Conservation (phyloP, 92 coral and sea anemone genomes). For the Umimayanthus chanpuru region DNA sequence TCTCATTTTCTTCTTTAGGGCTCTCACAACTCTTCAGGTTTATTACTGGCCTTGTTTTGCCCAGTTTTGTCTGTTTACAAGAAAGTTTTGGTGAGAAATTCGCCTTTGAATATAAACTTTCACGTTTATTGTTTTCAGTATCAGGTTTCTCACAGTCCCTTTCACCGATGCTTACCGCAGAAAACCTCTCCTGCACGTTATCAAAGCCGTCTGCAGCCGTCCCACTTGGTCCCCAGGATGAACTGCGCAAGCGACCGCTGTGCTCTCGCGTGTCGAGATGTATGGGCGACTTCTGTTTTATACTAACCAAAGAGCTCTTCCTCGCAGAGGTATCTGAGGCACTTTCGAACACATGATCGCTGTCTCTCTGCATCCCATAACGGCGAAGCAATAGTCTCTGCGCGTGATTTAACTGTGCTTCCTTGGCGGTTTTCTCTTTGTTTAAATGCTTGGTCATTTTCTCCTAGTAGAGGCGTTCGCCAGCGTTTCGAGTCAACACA, state of each 20-base stretch:
- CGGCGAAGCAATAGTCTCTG: conserved; percentile 54
- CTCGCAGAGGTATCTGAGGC: not conserved
- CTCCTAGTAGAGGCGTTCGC: conserved; percentile 54
- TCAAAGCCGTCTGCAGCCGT: not conserved
- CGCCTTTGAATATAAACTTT: not conserved
- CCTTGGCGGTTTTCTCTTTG: conserved; percentile 60
- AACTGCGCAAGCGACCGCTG: conserved; percentile 26
- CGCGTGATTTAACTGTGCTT: conserved; percentile 53
- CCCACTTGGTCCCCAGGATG: conserved; percentile 32
- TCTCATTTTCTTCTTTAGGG: not conserved
- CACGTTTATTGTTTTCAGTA: not conserved
- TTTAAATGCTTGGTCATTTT: conserved; percentile 67
- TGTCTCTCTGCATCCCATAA: conserved; percentile 47
- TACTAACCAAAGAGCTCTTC: not conserved
- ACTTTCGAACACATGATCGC: not conserved
- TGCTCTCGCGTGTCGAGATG: not conserved
- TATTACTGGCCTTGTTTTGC: conserved; percentile 6
- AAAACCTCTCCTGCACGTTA: not conserved
- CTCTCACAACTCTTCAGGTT: not conserved
- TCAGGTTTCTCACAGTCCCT: not conserved
- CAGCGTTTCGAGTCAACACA: conserved; percentile 68
- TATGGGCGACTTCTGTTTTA: not conserved
- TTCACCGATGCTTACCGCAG: not conserved
- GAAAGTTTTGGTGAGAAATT: not conserved
- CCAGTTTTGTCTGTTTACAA: not conserved